Evolutionary conservation across 2,888 invertebrate genomes (phyloP).

Genomic region (Temnothorax unifasciatus): DNA sequence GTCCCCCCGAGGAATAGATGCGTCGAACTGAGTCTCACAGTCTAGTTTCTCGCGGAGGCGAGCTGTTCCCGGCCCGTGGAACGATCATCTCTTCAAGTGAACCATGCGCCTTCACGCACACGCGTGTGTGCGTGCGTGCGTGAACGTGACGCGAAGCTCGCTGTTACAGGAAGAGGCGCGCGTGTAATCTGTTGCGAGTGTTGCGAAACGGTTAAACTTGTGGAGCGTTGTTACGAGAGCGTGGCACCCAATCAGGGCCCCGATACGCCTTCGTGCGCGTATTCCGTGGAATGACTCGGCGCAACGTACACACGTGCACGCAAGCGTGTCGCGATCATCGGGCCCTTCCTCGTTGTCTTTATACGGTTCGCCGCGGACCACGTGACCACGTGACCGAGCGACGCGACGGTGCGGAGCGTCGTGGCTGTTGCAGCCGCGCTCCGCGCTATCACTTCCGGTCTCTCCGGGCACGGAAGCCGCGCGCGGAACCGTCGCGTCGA

Average conservation of each 20-base stretch:
- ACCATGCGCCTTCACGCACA: neutral
- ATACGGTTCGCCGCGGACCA: conserved; percentile 38
- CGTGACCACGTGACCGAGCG: conserved; percentile 1
- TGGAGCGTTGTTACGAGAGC: conserved; percentile 54
- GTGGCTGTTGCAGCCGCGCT: neutral
- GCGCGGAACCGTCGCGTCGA: neutral
- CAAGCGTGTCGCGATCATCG: conserved; percentile 28
- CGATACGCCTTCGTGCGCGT: conserved; percentile 17
- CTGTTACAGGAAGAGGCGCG: conserved; percentile 60
- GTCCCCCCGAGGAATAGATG: neutral
- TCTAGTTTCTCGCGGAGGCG: conserved; percentile 38
- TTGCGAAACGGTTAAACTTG: conserved; percentile 65
- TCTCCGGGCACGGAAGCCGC: conserved; percentile 48
- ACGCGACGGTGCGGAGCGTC: conserved; percentile 29
- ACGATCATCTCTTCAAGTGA: conserved; percentile 31
- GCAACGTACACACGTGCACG: neutral
- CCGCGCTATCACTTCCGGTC: conserved; percentile 61
- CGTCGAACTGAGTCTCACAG: conserved; percentile 7
- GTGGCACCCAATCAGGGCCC: conserved; percentile 56
- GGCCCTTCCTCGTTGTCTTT: conserved; percentile 39
- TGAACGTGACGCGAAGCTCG: neutral
- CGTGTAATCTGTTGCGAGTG: conserved; percentile 39
- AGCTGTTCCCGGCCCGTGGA: neutral
- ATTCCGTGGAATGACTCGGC: neutral
- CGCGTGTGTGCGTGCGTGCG: neutral